phyloP scores from a whole-genome alignment of 2,888 invertebrate genomes.

The Lobophora halterata region DNA sequence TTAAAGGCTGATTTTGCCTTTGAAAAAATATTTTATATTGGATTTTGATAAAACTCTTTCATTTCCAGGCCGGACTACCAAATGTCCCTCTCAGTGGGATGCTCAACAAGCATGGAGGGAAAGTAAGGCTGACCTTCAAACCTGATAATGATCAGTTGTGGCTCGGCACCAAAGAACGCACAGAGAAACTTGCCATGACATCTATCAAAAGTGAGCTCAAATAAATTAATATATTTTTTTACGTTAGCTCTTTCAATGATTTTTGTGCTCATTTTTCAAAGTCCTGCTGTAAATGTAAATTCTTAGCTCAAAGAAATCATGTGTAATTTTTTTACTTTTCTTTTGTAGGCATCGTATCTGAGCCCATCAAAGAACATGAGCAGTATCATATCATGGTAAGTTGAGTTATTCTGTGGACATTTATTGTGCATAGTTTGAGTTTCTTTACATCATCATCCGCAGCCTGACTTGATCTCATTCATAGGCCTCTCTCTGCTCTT shows the following conservation, averaged over 20 bases:
- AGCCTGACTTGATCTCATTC: too few species aligned
- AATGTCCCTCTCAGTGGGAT: conserved; percentile 91
- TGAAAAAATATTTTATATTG: too few species aligned
- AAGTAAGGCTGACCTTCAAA: conserved; percentile 95
- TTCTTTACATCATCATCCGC: too few species aligned
- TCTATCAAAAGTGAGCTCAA: conserved; percentile 87
- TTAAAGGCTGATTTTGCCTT: too few species aligned
- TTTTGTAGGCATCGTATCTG: conserved; percentile 80
- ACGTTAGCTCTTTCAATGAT: too few species aligned
- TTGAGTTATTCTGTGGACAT: too few species aligned
- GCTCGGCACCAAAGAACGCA: conserved; percentile 95
- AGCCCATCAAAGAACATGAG: conserved; percentile 93
- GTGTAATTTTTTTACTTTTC: background rate
- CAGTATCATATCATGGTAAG: conserved; percentile 95
- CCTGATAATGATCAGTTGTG: conserved; percentile 94
- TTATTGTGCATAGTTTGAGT: too few species aligned
- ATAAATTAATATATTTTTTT: too few species aligned
- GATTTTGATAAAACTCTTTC: conserved; percentile 3
- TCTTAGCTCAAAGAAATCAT: background rate
- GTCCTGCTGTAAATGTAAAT: background rate
- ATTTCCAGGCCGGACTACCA: conserved; percentile 87
- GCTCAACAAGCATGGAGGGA: conserved; percentile 94
- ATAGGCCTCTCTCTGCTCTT: too few species aligned
- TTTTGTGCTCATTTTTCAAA: conserved; percentile 27
- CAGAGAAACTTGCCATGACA: conserved; percentile 94